Evolutionary conservation across 2,113 vertebrate species (phyloP).

Genomic region (Coracopsis vasa): DNA sequence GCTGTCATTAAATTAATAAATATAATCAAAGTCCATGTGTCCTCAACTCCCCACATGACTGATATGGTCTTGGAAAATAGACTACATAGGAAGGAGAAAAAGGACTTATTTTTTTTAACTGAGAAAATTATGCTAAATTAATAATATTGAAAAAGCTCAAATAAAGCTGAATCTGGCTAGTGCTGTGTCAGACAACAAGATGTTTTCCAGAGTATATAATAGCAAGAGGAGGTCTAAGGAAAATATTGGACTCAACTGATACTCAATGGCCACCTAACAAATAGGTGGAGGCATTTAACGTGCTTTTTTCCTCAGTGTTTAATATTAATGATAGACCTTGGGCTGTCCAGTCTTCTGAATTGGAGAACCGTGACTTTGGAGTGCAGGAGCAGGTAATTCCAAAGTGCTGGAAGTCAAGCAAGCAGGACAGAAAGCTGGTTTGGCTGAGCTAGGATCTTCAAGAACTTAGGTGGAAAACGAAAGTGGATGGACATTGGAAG

Average conservation of each 20-base stretch:
- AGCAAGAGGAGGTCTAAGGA: background rate
- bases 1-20: background rate
- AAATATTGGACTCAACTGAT: background rate
- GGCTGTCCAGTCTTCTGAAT: too few species aligned
- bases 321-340: too few species aligned
- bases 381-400: too few species aligned
- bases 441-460: background rate
- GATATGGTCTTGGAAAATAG: background rate
- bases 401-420: background rate
- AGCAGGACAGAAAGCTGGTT: accelerated
- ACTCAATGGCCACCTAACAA: too few species aligned
- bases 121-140: background rate
- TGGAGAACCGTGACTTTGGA: too few species aligned
- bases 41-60: background rate
- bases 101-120: background rate
- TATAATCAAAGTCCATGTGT: background rate
- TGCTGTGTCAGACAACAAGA: background rate
- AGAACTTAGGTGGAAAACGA: background rate
- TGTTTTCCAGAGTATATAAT: background rate
- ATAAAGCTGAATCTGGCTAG: background rate
- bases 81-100: background rate
- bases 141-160: background rate
- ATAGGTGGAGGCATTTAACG: too few species aligned
- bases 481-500: background rate
- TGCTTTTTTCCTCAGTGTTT: too few species aligned